phyloP scores from a whole-genome alignment of 2,888 invertebrate species.

The Watsonalla cultraria region DNA sequence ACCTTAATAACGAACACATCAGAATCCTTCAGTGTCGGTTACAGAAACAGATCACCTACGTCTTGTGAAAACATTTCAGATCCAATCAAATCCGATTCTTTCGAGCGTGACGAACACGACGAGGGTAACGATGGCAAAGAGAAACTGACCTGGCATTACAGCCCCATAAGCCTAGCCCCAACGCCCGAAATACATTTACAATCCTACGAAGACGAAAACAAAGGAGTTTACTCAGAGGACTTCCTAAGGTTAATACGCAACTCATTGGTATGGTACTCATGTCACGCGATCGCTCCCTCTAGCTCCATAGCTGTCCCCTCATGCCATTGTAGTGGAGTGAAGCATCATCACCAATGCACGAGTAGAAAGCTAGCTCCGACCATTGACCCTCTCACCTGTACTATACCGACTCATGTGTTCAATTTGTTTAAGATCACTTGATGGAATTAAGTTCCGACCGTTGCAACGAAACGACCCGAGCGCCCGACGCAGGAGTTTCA shows the following conservation, averaged over 20 bases:
- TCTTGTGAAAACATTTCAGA: slow-evolving; percentile 63
- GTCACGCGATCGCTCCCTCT: slow-evolving; percentile 43
- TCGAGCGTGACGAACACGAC: slow-evolving; percentile 43
- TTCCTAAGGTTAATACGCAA: slow-evolving; percentile 71
- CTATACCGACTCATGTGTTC: slow-evolving; percentile 62
- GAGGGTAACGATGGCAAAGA: slow-evolving; percentile 43
- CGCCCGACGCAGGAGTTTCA: slow-evolving; percentile 79
- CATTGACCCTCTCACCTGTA: slow-evolving; percentile 50
- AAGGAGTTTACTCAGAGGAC: slow-evolving; percentile 64
- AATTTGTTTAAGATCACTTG: slow-evolving; percentile 80
- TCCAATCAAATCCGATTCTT: slow-evolving; percentile 42
- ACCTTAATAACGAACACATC: slow-evolving; percentile 60
- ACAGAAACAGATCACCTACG: slow-evolving; percentile 65
- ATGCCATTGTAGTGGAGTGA: slow-evolving; percentile 24
- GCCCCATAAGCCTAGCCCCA: slow-evolving; percentile 57
- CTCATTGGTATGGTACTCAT: slow-evolving; percentile 46
- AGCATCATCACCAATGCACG: slow-evolving; percentile 48
- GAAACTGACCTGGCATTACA: slow-evolving; percentile 70
- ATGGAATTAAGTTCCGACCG: slow-evolving; percentile 81
- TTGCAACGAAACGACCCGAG: slow-evolving; percentile 81
- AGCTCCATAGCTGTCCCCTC: slow-evolving; percentile 41
- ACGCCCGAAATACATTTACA: slow-evolving; percentile 73
- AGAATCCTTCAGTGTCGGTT: slow-evolving; percentile 63
- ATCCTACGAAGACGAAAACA: slow-evolving; percentile 72
- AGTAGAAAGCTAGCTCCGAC: slow-evolving; percentile 34